Conservation (phyloP, 2,888 invertebrate genomes). For the Schizaphis graminum region DNA sequence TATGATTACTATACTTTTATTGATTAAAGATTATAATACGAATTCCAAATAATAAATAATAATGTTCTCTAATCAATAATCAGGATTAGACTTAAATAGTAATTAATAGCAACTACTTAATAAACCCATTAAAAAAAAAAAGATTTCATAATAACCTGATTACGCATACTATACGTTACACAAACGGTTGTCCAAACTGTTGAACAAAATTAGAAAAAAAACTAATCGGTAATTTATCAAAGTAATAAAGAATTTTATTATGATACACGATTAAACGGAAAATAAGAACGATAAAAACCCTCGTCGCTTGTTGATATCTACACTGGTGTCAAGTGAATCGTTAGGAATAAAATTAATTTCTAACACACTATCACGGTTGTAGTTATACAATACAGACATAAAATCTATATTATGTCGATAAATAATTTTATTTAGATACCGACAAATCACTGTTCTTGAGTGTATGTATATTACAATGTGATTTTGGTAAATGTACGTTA, state of each 20-base stretch:
- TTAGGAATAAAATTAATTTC: not conserved
- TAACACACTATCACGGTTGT: not conserved
- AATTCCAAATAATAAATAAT: not conserved
- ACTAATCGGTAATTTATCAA: slow-evolving; percentile 36
- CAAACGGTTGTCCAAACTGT: not conserved
- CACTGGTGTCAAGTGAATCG: not conserved
- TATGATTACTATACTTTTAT: not conserved
- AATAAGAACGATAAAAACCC: slow-evolving; percentile 1
- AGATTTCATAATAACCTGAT: slow-evolving; percentile 17
- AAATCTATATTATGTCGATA: not conserved
- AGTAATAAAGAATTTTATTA: slow-evolving; percentile 42
- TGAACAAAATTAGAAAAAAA: slow-evolving; percentile 13
- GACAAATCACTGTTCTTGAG: not conserved
- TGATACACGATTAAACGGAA: not conserved
- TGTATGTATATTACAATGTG: not conserved
- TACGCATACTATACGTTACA: not conserved
- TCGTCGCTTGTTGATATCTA: not conserved
- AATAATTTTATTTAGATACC: not conserved
- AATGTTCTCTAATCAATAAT: not conserved
- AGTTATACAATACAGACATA: not conserved
- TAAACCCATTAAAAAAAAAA: not conserved
- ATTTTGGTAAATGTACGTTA: not conserved
- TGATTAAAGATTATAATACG: not conserved
- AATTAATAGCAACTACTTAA: not conserved
- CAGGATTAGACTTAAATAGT: not conserved